phyloP scores from a whole-genome alignment of 1,140 invertebrate genomes.

The Penaeus vannamei region DNA sequence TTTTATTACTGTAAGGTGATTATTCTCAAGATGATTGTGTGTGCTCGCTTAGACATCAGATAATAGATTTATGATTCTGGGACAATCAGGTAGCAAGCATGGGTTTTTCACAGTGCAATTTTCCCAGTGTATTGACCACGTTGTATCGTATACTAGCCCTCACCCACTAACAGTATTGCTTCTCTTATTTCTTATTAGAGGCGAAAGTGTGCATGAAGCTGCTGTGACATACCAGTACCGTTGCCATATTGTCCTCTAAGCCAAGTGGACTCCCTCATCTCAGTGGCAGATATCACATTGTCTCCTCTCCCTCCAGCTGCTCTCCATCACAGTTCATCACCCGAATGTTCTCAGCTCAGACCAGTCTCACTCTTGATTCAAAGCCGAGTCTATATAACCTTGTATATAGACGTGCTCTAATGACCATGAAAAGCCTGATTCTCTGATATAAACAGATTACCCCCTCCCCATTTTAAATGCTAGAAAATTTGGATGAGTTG shows the following conservation, averaged over 20 bases:
- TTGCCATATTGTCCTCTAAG: slow-evolving; percentile 65
- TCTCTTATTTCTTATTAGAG: slow-evolving; percentile 66
- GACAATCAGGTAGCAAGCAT: slow-evolving; percentile 66
- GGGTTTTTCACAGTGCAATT: slow-evolving; percentile 66
- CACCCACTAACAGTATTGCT: slow-evolving; percentile 66
- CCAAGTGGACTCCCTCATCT: slow-evolving; percentile 62
- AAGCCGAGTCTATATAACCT: slow-evolving; percentile 38
- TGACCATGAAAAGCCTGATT: no score
- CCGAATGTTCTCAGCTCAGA: slow-evolving; percentile 58
- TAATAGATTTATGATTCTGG: slow-evolving; percentile 65
- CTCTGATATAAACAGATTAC: no score
- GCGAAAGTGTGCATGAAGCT: slow-evolving; percentile 66
- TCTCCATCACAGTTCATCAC: slow-evolving; percentile 57
- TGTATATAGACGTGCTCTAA: no score
- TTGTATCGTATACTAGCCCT: slow-evolving; percentile 63
- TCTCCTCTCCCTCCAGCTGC: slow-evolving; percentile 61
- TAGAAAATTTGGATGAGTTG: slow-evolving; percentile 41
- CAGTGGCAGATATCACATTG: slow-evolving; percentile 61
- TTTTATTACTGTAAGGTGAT: slow-evolving; percentile 66
- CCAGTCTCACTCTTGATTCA: slow-evolving; percentile 50
- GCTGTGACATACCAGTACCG: slow-evolving; percentile 65
- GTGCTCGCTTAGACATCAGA: slow-evolving; percentile 66
- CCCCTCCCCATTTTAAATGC: slow-evolving; percentile 1
- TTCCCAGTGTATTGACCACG: slow-evolving; percentile 66
- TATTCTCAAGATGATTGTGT: slow-evolving; percentile 66